Base-by-base conservation (phyloP, 2,113 vertebrate genomes). In the Otolemur garnettii region DNA sequence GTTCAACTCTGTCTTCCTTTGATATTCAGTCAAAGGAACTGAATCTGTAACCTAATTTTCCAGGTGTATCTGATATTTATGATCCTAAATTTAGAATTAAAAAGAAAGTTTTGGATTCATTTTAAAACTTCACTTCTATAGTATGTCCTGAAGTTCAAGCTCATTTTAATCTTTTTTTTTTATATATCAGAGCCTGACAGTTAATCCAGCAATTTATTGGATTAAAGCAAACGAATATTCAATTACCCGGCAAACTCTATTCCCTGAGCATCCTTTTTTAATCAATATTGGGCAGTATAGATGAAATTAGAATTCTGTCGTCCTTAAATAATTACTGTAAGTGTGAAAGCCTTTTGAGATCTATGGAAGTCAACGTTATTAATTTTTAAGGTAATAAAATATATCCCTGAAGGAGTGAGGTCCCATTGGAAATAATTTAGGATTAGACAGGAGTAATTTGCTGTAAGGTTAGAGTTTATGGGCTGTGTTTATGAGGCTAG, bases 381-480 rank as follows among this genome's bases (percentile, higher is more conserved):
- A 71, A 95, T 95, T 97, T 98, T 97, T 17, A 42, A 97, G 22
- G 6, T 85, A 83, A 42, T 92, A 71, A 91, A 83, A 79, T 96
- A 42, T 35, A 42, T 96, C 97, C 60, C 93, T 92, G 64, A 93
- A 97, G 69, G 28, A 79, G 91, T 94, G 68, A 75, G 33, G 90
- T 90, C 64, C 94, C 87, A 81, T 11, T 96, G 72, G 94, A 96
- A 96, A 93, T 55, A 84, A 35, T 81, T 96, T 94, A 95, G 91
- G 88, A 89, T 42, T n/a, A 26, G 95, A 93, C 59, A 50, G 77
- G 86, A 95, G 50, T 77, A 15, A 91, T 86, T 75, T 28, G 66
- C 26, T 96, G 4, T 95, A 90, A 89, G 17, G 22, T 93, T 96
- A 96, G 89, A 83, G 7, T 97, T 96, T 42, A 94, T 80, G 55